Percentiles rank a stretch among this genome's conserved stretches.
Conservation (phyloP, 2,113 vertebrate genomes). For the Syngnathus floridae region DNA sequence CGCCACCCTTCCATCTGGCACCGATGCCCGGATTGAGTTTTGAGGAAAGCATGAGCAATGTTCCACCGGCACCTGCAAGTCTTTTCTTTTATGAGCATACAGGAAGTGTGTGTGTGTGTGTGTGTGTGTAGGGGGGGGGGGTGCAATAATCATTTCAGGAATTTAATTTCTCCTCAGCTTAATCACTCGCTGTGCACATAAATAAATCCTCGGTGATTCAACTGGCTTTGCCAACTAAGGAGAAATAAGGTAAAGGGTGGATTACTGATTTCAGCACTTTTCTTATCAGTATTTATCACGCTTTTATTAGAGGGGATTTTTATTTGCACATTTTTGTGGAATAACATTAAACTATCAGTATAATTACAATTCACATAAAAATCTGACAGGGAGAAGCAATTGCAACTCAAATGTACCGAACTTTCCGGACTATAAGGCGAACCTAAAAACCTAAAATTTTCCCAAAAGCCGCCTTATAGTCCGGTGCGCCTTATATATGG, state of each 20-base stretch:
- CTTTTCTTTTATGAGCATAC: slow-evolving; percentile 44
- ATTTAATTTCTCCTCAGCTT: slow-evolving; percentile 54
- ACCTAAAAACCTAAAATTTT: no score
- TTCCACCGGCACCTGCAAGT: slow-evolving; percentile 51
- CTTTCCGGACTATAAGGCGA: no score
- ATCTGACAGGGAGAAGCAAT: no score
- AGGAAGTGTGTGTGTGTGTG: slow-evolving; percentile 2
- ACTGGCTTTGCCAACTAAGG: neutral
- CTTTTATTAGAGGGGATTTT: neutral
- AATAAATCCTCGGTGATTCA: neutral
- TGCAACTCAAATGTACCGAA: no score
- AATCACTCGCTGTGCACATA: slow-evolving; percentile 33
- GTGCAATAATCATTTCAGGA: slow-evolving; percentile 58
- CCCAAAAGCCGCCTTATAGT: no score
- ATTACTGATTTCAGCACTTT: neutral
- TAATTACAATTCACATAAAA: no score
- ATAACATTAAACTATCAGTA: neutral
- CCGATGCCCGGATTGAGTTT: slow-evolving; percentile 53
- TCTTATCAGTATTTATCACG: neutral
- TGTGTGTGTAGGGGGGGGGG: slow-evolving; percentile 3
- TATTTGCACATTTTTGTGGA: neutral
- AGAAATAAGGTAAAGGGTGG: neutral
- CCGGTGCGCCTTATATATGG: no score
- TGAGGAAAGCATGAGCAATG: slow-evolving; percentile 48
- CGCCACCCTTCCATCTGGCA: slow-evolving; percentile 53